Percentiles rank a stretch among this genome's conserved stretches.
These are phyloP conservation scores for Priocnemis perturbator DNA, from an alignment of 2,888 invertebrate species.

Conservation along the genomic window DNA sequence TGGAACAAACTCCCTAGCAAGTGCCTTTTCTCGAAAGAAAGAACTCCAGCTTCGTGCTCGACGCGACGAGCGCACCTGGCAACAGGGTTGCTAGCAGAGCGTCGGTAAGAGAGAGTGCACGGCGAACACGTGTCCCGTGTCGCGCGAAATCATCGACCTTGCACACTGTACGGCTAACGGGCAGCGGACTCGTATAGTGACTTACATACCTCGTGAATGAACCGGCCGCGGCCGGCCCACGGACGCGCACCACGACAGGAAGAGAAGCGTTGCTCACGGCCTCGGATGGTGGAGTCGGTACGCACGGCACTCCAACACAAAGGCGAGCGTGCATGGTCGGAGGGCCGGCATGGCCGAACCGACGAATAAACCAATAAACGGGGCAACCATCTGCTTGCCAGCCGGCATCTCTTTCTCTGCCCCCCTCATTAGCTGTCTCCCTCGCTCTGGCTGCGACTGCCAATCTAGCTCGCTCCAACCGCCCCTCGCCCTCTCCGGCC, in stretches of 20 bases:
- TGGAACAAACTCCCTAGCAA: too few species aligned
- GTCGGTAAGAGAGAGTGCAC: too few species aligned
- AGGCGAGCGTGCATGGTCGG: conserved; percentile 55
- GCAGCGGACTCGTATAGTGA: conserved; percentile 20
- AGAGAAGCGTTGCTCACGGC: conserved; percentile 6
- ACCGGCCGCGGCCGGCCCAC: conserved; percentile 31
- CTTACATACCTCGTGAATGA: conserved; percentile 57
- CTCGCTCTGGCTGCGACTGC: not conserved
- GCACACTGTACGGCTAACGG: conserved; percentile 13
- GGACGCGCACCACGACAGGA: conserved; percentile 1
- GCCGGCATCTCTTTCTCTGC: conserved; percentile 68
- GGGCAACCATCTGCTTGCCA: conserved; percentile 74
- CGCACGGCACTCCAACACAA: conserved; percentile 46
- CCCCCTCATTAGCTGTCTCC: conserved; percentile 27
- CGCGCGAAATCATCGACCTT: conserved; percentile 7
- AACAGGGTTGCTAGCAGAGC: too few species aligned
- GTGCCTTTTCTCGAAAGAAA: too few species aligned
- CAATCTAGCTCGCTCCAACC: too few species aligned
- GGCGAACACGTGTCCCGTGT: too few species aligned
- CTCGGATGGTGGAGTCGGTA: conserved; percentile 17
- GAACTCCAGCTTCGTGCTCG: too few species aligned
- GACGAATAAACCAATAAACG: conserved; percentile 75
- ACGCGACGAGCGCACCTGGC: too few species aligned
- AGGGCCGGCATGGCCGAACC: conserved; percentile 65
- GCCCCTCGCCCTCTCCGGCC: conserved; percentile 8